Percentiles rank a stretch among this genome's conserved stretches.
These are phyloP conservation scores for Drosophila ercepeae DNA, from an alignment of 1,140 invertebrate genomes.

Conservation along the genomic window DNA sequence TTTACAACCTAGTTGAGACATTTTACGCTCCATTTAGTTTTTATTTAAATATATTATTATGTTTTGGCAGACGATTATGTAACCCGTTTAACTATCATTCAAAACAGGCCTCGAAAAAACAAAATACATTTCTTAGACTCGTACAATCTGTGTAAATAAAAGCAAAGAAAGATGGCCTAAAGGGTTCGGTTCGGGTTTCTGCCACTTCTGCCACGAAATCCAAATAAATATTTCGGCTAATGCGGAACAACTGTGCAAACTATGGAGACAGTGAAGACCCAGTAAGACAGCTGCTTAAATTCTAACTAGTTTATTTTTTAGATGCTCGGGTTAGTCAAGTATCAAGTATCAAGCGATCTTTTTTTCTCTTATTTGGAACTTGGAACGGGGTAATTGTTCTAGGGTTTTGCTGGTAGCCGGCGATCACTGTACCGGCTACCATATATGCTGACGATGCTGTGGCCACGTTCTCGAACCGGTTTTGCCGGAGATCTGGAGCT, in stretches of 20 bases:
- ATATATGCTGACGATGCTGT: slow-evolving; percentile 4
- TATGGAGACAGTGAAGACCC: slow-evolving; percentile 12
- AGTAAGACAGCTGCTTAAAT: slow-evolving; percentile 13
- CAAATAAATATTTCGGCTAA: slow-evolving; percentile 6
- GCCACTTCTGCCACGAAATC: slow-evolving; percentile 24
- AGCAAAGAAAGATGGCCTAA: background rate
- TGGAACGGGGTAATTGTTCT: slow-evolving; percentile 43
- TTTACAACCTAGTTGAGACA: background rate
- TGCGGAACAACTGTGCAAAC: slow-evolving; percentile 62
- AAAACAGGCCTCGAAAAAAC: background rate
- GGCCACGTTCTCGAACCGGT: slow-evolving; percentile 74
- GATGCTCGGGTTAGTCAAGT: slow-evolving; percentile 30
- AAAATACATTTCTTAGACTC: background rate
- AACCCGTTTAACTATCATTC: no score
- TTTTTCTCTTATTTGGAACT: background rate
- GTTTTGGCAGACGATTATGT: background rate
- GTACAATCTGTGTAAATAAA: background rate
- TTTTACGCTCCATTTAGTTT: background rate
- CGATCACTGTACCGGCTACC: slow-evolving; percentile 32
- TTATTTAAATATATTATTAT: background rate
- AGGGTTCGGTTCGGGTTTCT: background rate
- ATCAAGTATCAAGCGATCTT: background rate
- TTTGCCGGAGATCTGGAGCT: slow-evolving; percentile 13
- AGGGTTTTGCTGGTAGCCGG: slow-evolving; percentile 5
- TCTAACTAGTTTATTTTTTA: slow-evolving; percentile 49